Conservation (phyloP, 2,888 invertebrate species). For the Taphrorychus bicolor region DNA sequence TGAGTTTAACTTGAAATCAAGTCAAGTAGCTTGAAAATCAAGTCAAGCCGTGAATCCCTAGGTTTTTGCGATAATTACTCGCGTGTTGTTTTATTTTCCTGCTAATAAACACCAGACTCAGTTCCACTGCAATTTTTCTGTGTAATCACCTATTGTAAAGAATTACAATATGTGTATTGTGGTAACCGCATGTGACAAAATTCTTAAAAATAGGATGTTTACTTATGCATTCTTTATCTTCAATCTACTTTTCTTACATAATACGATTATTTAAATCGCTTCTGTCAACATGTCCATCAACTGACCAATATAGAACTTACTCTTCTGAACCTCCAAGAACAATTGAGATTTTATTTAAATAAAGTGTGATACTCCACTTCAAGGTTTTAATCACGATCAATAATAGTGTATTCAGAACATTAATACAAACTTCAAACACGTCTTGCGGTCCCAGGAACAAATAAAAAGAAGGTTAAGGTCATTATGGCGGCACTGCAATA, state of each 20-base stretch:
- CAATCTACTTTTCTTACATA: background rate
- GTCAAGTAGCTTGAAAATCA: no score
- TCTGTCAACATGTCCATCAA: background rate
- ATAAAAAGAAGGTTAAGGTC: background rate
- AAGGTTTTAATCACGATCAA: no score
- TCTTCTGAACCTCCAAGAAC: background rate
- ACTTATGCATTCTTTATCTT: background rate
- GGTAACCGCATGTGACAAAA: background rate
- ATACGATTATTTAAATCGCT: background rate
- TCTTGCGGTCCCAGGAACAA: background rate
- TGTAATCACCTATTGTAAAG: no score
- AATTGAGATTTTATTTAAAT: background rate
- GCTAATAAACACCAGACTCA: no score
- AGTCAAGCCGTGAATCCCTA: no score
- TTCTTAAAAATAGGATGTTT: background rate
- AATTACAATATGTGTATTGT: no score
- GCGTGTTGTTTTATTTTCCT: no score
- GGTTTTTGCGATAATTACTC: no score
- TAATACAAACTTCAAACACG: background rate
- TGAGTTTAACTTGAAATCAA: no score
- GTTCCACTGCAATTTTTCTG: no score
- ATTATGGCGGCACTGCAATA: background rate
- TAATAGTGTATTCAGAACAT: no score
- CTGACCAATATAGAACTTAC: background rate
- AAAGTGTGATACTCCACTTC: background rate